Base-by-base conservation (phyloP, 2,888 invertebrate genomes). In the Tridacna gigas region DNA sequence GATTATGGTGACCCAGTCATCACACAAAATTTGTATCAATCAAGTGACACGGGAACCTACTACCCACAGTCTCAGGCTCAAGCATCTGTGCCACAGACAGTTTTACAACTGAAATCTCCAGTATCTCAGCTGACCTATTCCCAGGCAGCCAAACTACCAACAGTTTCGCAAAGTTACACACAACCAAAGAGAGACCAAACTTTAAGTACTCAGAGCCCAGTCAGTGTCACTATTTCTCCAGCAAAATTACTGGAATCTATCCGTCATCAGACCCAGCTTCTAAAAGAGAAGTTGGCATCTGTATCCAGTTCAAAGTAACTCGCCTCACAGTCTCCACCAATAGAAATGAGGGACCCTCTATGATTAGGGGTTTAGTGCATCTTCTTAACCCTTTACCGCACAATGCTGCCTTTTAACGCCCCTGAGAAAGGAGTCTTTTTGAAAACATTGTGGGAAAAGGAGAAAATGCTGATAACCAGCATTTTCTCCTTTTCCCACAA, bases 171-270 rank as follows among this genome's bases (percentile, higher is more conserved):
- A 74, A 56, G 63, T n/a, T 11, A n/a, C 15, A 25, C 13, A 20
- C 13, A 13, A 13, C 37, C 74, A 51, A 63, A 25, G 3, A 4
- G n/a, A 20, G 18, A 0, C 20, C 12, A 5, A 0, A 0, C 22
- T 51, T 9, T 7, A 11, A 9, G 20, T 2, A 15, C 45, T 0
- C 26, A 20, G 25, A 45, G 20, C 9, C 51, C 48, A 51, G 11
- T 3, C 18, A 26, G 26, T 9, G 4, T 20, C 13, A 48, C 48
- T 25, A 4, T 51, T 18, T 75, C 71, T 0, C 76, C 71, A 18
- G 71, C 7, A 22, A 73, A 77, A 22, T 73, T 86, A 47, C 71
- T 86, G 20, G 84, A 86, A 45, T 86, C 86, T 12, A 86, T 86
- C 4, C 65, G 86, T 51, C 69, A 84, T 78, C 84, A 86, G 63